Base-by-base conservation (phyloP, 2,888 invertebrate species). In the Gymnocheta viridis region DNA sequence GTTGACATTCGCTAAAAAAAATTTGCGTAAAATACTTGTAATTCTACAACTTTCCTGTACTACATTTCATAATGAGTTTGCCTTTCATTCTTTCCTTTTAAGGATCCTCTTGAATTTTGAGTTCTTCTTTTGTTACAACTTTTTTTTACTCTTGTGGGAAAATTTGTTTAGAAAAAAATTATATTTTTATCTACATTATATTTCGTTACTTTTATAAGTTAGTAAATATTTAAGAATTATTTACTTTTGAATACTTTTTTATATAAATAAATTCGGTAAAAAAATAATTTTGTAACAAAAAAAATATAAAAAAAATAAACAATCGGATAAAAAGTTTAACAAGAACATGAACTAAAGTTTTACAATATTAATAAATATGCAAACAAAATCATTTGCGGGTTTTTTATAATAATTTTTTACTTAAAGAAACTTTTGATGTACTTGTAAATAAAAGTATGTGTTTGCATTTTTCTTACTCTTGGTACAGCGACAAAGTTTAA, bases 151-250 rank as follows among this genome's bases (percentile, higher is more conserved):
- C 6, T 60, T 17, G n/a, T 19, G 27, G 14, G 9, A 38, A 60
- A 60, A 22, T 38, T 38, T 60, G 19, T 60, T 38, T 1, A 14
- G 14, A 4, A 60, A 22, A 22, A 62, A 44, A 44, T 9, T 27
- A n/a, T n/a, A 38, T 44, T n/a, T 44, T 62, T 27, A 2, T 19
- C 17, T n/a, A n/a, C n/a, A n/a, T 54, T 6, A 38, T 24, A 19
- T 47, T n/a, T 22, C 24, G 0, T 41, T 17, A 2, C 0, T 14
- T 47, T n/a, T 5, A 7, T 6, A 47, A 6, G 4, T 14, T 32
- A 58, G 44, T 22, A 72, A 58, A 32, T 29, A 44, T 29, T n/a
- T 70, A 70, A 29, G 44, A n/a, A 56, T 44, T 70, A 19, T 44
- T 56, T n/a, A 27, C 27, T 56, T 27, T 17, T 14, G 17, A 41